Conservation (phyloP, 2,113 vertebrate genomes). For the Takifugu bimaculatus region DNA sequence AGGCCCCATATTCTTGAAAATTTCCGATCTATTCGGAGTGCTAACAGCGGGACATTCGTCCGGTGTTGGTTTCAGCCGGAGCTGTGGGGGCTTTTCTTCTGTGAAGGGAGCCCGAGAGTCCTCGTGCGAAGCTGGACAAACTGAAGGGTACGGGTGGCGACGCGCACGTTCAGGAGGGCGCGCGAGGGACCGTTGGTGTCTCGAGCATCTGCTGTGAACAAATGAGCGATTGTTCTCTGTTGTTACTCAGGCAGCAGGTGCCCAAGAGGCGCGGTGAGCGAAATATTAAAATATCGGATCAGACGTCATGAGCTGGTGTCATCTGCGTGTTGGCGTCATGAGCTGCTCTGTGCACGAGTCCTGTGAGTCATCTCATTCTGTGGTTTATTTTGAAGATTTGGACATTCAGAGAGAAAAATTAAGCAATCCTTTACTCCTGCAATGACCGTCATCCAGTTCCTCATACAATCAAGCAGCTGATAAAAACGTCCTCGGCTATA, state of each 20-base stretch:
- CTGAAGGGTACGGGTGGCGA: background rate
- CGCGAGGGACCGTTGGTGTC: constrained; percentile 29
- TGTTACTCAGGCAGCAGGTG: background rate
- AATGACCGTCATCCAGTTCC: too few species aligned
- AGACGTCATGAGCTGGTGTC: background rate
- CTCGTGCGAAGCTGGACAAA: constrained; percentile 29
- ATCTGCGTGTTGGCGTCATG: background rate
- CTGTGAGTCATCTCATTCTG: background rate
- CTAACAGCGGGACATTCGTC: constrained; percentile 56
- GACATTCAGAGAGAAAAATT: too few species aligned
- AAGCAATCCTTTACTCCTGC: too few species aligned
- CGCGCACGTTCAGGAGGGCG: too few species aligned
- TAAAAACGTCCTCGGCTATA: too few species aligned
- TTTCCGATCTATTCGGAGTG: constrained; percentile 38
- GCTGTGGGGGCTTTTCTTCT: constrained; percentile 6
- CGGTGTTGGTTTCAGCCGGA: constrained; percentile 61
- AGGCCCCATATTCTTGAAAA: too few species aligned
- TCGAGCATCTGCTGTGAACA: constrained; percentile 63
- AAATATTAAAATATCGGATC: background rate
- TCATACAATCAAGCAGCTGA: too few species aligned
- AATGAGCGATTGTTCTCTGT: constrained; percentile 42
- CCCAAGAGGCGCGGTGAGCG: background rate
- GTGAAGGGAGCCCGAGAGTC: background rate
- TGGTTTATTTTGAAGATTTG: too few species aligned
- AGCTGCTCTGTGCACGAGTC: background rate